Conservation (phyloP, 1,140 invertebrate species). For the Pomacea maculata region DNA sequence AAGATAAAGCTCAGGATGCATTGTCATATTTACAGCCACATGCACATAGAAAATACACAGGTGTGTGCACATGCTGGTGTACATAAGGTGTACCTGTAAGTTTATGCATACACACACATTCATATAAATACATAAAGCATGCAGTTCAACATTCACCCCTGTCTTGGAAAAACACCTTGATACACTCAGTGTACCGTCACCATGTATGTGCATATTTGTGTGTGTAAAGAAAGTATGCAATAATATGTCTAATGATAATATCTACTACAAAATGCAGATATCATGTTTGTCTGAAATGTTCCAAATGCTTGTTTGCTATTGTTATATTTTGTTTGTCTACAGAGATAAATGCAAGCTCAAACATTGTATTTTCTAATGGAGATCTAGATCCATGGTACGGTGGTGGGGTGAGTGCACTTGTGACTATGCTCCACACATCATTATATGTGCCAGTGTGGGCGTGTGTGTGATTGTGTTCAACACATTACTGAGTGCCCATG, state of each 20-base stretch:
- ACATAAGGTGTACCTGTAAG: not conserved
- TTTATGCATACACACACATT: too few species aligned
- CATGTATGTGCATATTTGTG: too few species aligned
- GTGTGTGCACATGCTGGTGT: not conserved
- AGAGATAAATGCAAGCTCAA: conserved; percentile 56
- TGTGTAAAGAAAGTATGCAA: too few species aligned
- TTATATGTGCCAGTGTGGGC: not conserved
- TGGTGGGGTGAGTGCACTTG: not conserved
- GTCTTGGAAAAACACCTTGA: too few species aligned
- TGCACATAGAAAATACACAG: too few species aligned
- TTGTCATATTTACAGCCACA: too few species aligned
- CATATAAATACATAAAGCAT: too few species aligned
- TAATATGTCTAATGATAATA: too few species aligned
- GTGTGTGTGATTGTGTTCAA: not conserved
- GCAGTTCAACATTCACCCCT: too few species aligned
- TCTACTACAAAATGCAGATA: too few species aligned
- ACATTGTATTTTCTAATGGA: conserved; percentile 62
- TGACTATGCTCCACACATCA: not conserved
- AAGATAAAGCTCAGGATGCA: too few species aligned
- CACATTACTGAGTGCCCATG: not conserved
- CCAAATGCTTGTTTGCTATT: not conserved
- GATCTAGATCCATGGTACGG: conserved; percentile 57
- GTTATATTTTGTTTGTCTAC: conserved; percentile 33
- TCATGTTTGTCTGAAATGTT: not conserved
- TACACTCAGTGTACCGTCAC: too few species aligned